Conservation (phyloP, 2,113 vertebrate genomes). For the Gallinago paraguaiae region DNA sequence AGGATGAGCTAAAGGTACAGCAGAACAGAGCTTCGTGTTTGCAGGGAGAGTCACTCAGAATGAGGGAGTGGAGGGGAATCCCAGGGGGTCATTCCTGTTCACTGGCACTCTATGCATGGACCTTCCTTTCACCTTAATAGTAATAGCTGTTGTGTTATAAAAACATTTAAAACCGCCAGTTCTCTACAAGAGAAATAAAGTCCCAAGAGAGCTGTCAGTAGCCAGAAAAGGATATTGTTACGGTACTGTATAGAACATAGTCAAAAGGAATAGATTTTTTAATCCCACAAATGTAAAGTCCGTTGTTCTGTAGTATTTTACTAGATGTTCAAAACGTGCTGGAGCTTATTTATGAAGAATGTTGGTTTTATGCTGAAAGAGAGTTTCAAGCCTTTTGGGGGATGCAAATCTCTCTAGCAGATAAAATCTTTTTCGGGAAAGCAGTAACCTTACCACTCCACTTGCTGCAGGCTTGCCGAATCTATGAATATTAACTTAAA, state of each 20-base stretch:
- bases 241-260: not conserved
- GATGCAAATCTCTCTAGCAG: not conserved
- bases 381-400: not conserved
- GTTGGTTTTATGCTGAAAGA: not conserved
- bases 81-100: not conserved
- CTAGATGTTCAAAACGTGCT: not conserved
- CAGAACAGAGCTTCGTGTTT: not conserved
- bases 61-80: not conserved
- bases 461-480: not conserved
- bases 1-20: slow-evolving; percentile 95
- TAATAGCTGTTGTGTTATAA: not conserved
- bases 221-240: not conserved
- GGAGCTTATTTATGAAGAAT: not conserved
- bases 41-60: not conserved
- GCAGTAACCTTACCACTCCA: not conserved
- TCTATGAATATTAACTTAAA: not conserved
- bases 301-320: not conserved
- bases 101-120: not conserved
- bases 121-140: not conserved
- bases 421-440: not conserved
- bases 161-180: not conserved
- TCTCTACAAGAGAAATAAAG: not conserved
- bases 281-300: not conserved
- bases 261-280: not conserved
- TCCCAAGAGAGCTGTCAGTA: not conserved